Base-by-base conservation (phyloP, 1,140 invertebrate species). In the Neotoxoptera formosana region DNA sequence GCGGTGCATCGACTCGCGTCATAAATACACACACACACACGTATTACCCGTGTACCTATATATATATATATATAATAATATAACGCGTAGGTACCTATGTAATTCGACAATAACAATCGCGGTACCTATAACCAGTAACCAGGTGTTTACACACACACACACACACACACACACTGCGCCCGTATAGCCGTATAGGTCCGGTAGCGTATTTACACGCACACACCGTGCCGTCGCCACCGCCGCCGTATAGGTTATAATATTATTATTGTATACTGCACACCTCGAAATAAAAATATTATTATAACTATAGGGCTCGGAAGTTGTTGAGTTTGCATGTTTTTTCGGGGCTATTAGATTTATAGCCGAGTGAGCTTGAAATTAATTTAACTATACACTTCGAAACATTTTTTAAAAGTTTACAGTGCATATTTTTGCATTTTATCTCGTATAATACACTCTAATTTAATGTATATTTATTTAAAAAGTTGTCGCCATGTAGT, bases 101-200 rank as follows among this genome's bases (percentile, higher is more conserved):
- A 47, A 47, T 41, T 45, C 56, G 48, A 91, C 25, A 91, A 91
- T 48, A 91, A 67, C 36, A 91, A 91, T 81, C 90, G 91, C 90
- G 91, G 91, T 92, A 76, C 60, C 60, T 76, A 41, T 41, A 41
- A 41, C 41, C 41, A 4, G 41, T 41, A 84, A 92, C 91, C 91
- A 84, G 76, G 91, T 92, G 91, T 92, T 92, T 92, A 92, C 47
- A 92, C 45, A 90, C 56, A 76, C 53, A 34, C 60, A 92, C 45
- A 90, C 56, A 76, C 53, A 47, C 56, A 92, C 41, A 90, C 53
- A 76, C 53, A 47, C 56, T 36, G 45, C 76, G n/a, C n/a, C n/a
- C n/a, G n/a, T n/a, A n/a, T n/a, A n/a, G n/a, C 7, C n/a, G 34
- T 47, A 60, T 7, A n/a, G 91, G 47, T 83, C 91, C 91, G 81